Conservation (phyloP, 35 echinoderm and acorn worm species). For the Stichopus chloronotus region DNA sequence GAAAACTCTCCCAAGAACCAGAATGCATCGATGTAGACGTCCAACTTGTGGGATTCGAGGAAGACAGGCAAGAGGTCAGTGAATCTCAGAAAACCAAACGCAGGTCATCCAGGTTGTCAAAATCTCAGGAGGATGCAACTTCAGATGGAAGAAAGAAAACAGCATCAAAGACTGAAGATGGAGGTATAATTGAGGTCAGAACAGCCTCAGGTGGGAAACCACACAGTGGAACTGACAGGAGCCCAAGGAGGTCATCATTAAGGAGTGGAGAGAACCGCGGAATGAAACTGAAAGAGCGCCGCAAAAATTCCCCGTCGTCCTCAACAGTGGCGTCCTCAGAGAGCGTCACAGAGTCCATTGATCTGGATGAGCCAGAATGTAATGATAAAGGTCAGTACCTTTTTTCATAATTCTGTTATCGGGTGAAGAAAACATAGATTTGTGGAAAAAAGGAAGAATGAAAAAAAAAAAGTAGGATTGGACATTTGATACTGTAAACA, state of each 20-base stretch:
- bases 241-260: neutral
- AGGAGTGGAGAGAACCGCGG: neutral
- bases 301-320: neutral
- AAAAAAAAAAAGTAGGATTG: too few species aligned
- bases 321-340: neutral
- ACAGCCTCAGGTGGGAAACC: neutral
- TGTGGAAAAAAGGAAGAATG: too few species aligned
- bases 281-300: neutral
- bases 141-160: neutral
- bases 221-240: neutral
- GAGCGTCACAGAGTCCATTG: slow-evolving; percentile 14
- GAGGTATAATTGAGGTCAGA: neutral
- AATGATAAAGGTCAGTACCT: neutral
- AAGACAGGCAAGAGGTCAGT: neutral
- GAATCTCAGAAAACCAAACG: neutral
- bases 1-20: neutral
- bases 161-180: neutral
- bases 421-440: neutral
- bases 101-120: slow-evolving; percentile 6
- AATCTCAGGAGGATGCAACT: neutral
- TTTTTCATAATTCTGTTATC: neutral
- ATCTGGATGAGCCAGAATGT: slow-evolving; percentile 15
- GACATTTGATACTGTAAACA: too few species aligned
- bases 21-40: neutral
- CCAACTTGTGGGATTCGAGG: neutral